phyloP scores from a whole-genome alignment of 2,797 vertebrate genomes.

The Bufotes viridis region DNA sequence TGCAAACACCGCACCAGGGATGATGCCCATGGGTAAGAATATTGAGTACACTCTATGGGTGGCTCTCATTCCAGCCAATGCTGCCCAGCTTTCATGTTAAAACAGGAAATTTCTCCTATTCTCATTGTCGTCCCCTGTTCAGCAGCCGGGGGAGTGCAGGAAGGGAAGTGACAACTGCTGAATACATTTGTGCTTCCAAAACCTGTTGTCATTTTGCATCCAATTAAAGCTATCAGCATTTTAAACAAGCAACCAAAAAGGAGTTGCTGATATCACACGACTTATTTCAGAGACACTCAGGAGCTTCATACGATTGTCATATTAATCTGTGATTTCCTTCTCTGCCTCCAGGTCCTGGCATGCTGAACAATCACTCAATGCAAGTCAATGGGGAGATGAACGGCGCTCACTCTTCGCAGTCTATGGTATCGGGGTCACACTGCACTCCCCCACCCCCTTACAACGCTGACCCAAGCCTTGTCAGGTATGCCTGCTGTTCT shows the following conservation, averaged over 20 bases:
- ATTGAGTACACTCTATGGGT: neutral
- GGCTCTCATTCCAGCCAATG: too few relatives aligned
- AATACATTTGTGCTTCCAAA: too few relatives aligned
- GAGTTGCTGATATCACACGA: too few relatives aligned
- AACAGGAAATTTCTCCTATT: too few relatives aligned
- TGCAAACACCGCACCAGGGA: constrained; percentile 71
- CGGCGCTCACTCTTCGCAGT: constrained; percentile 86
- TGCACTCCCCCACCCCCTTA: constrained; percentile 96
- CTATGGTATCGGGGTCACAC: constrained; percentile 91
- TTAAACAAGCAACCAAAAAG: too few relatives aligned
- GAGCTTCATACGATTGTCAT: neutral
- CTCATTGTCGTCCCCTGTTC: too few relatives aligned
- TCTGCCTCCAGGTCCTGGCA: constrained; percentile 79
- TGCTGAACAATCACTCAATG: constrained; percentile 90
- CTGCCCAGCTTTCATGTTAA: too few relatives aligned
- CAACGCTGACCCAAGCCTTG: constrained; percentile 94
- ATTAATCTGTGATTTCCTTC: constrained; percentile 23
- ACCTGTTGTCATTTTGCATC: too few relatives aligned
- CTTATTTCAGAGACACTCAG: too few relatives aligned
- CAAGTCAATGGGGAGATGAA: constrained; percentile 91
- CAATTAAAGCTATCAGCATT: too few relatives aligned
- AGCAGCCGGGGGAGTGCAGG: too few relatives aligned
- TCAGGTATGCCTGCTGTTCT: constrained; percentile 85
- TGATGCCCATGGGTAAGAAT: constrained; percentile 88
- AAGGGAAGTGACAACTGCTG: too few relatives aligned